A percentile compares a stretch with the other conserved stretches of the same genome.
Evolutionary conservation across 2,797 vertebrate genomes (phyloP).

Genomic region (Merluccius polli): DNA sequence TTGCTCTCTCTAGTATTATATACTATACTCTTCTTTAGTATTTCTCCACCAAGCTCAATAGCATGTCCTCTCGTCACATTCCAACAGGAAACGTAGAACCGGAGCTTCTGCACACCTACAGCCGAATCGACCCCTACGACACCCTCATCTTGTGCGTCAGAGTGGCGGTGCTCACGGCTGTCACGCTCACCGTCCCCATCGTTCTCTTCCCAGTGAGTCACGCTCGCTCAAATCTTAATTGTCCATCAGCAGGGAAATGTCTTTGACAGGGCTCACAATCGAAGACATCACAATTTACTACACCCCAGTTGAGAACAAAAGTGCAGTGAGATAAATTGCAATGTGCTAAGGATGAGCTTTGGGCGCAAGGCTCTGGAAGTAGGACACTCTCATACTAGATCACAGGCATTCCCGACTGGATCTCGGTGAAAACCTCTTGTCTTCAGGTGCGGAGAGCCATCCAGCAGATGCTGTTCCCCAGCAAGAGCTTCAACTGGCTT

Average conservation of each 20-base stretch:
- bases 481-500: slow-evolving; percentile 89
- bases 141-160: slow-evolving; percentile 92
- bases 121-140: slow-evolving; percentile 86
- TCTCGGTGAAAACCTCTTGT: not conserved
- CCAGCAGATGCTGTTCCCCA: slow-evolving; percentile 90
- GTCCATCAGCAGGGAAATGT: too few species aligned
- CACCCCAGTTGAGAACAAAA: not conserved
- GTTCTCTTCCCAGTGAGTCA: slow-evolving; percentile 92
- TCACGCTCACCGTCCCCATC: slow-evolving; percentile 94
- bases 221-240: not conserved
- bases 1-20: not conserved
- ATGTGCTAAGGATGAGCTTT: too few species aligned
- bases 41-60: not conserved
- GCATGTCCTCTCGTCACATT: not conserved
- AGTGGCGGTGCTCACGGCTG: slow-evolving; percentile 91
- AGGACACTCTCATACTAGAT: not conserved
- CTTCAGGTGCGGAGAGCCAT: slow-evolving; percentile 91
- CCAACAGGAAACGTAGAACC: slow-evolving; percentile 83
- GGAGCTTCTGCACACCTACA: slow-evolving; percentile 95
- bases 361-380: too few species aligned
- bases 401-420: not conserved
- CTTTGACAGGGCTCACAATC: not conserved
- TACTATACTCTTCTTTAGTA: not conserved
- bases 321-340: not conserved
- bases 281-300: not conserved